Evolutionary conservation across 2,888 invertebrate species (phyloP), one percentile per base, ranked within the genome.

Genomic region (Netelia inedita): DNA sequence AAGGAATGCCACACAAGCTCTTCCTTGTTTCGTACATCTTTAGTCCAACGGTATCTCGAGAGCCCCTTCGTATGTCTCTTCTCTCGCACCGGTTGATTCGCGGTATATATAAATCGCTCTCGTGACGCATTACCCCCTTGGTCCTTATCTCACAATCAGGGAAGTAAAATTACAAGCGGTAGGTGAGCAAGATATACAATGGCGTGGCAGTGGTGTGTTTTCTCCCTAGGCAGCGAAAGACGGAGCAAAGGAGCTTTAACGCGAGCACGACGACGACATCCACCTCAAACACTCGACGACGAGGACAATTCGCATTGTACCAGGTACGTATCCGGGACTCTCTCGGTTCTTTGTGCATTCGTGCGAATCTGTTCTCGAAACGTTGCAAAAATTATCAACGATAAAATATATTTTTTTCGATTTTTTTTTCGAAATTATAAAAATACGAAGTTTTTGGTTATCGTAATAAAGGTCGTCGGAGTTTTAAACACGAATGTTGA

Each of bases 81-180:
- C 53, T 79, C 55, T 71, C 46, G 63, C 69, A 71, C 65, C 57
- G n/a, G 80, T 80, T 84, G 61, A 80, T 69, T 63, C 59, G 65
- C 63, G 46, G 65, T 66, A 43, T 21, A 79, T 78, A 78, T 61
- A 61, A 69, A 46, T 75, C 66, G 66, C 46, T 63, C 75, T 46
- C 75, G 46, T 68, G 66, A 68, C 72, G 72, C 53, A 80, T 80
- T 80, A 76, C 61, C 75, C 65, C 55, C 35, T 35, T 35, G 35
- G 66, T 80, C 72, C 16, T 80, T 84, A 84, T 84, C 80, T 80
- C 80, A 76, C 75, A 84, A 84, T 84, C 76, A 84, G 55, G 23
- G 80, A 65, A 66, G 35, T 72, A 73, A 68, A 76, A 84, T 84
- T 80, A 71, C 72, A 68, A 76, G 46, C 76, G 55, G 21, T 69